Percentiles rank a stretch among this genome's conserved stretches.
phyloP scores from a whole-genome alignment of 2,888 invertebrate species.

The Liopterus haemorrhoidalis region DNA sequence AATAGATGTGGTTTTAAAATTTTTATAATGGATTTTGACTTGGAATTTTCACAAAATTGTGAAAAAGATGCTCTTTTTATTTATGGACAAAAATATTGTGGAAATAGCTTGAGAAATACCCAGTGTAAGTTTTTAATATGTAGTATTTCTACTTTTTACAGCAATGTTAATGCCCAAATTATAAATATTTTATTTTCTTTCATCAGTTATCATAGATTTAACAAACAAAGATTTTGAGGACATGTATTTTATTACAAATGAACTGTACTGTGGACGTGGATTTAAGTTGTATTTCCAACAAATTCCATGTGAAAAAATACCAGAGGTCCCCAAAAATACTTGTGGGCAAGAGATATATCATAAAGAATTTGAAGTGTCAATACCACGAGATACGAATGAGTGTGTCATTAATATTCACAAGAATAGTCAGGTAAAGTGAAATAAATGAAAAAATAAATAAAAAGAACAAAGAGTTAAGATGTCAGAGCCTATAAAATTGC shows the following conservation, averaged over 20 bases:
- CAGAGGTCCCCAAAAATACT: too few relatives aligned
- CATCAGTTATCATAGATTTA: slow-evolving; percentile 41
- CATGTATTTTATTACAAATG: slow-evolving; percentile 43
- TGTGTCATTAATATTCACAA: slow-evolving; percentile 32
- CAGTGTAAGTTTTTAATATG: slow-evolving; percentile 38
- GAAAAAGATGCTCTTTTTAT: slow-evolving; percentile 45
- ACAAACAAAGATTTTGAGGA: slow-evolving; percentile 39
- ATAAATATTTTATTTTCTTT: slow-evolving; percentile 6
- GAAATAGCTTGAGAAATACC: slow-evolving; percentile 40
- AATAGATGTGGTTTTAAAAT: slow-evolving; percentile 44
- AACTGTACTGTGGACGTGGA: slow-evolving; percentile 43
- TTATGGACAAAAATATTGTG: slow-evolving; percentile 44
- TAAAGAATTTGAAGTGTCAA: too few relatives aligned
- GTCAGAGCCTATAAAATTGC: slow-evolving; percentile 17
- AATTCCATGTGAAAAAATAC: slow-evolving; percentile 40
- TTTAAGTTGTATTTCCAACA: slow-evolving; percentile 46
- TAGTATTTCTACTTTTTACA: not conserved
- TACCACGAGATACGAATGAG: too few relatives aligned
- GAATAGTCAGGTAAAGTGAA: slow-evolving; percentile 23
- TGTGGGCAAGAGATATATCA: too few relatives aligned
- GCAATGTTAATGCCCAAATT: not conserved
- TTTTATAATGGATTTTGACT: slow-evolving; percentile 45
- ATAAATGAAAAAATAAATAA: too few relatives aligned
- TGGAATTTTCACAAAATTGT: slow-evolving; percentile 45
- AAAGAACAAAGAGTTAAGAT: too few relatives aligned